Conservation (phyloP, 2,888 invertebrate species). For the Nephrocerus scutellatus region DNA sequence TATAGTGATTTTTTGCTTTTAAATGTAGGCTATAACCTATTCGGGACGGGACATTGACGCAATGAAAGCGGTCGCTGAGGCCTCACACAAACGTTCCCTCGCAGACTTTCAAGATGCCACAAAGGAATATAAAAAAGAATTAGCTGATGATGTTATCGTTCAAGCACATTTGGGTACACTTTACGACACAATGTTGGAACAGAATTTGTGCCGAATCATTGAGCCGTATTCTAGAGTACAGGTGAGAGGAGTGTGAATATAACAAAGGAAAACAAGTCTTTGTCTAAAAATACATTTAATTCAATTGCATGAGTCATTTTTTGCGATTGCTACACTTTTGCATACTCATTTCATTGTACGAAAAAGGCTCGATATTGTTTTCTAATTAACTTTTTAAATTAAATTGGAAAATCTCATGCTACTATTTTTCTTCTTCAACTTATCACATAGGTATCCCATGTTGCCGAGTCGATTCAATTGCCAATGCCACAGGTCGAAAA, state of each 20-base stretch:
- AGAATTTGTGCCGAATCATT: conserved; percentile 96
- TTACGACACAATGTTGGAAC: conserved; percentile 98
- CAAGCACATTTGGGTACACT: conserved; percentile 93
- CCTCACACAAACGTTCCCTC: conserved; percentile 92
- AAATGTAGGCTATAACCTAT: conserved; percentile 77
- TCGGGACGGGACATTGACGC: conserved; percentile 94
- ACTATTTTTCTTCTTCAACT: conserved; percentile 1
- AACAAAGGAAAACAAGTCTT: not conserved
- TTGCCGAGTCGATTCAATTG: conserved; percentile 84
- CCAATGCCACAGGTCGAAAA: conserved; percentile 91
- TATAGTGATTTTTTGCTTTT: too few species aligned
- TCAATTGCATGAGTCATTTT: not conserved
- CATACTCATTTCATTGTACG: too few species aligned
- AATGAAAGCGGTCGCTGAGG: conserved; percentile 94
- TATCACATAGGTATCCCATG: conserved; percentile 62
- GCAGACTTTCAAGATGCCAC: conserved; percentile 93
- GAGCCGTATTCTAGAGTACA: conserved; percentile 98
- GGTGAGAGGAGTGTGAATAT: conserved; percentile 45
- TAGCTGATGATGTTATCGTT: conserved; percentile 95
- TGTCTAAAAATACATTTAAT: conserved; percentile 13
- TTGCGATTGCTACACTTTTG: too few species aligned
- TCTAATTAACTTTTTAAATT: too few species aligned
- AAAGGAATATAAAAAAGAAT: conserved; percentile 76
- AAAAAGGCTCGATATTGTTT: too few species aligned
- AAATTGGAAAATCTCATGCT: too few species aligned